Base-by-base conservation (phyloP, 1,140 invertebrate species). In the Stenopsyche tienmushanensis region DNA sequence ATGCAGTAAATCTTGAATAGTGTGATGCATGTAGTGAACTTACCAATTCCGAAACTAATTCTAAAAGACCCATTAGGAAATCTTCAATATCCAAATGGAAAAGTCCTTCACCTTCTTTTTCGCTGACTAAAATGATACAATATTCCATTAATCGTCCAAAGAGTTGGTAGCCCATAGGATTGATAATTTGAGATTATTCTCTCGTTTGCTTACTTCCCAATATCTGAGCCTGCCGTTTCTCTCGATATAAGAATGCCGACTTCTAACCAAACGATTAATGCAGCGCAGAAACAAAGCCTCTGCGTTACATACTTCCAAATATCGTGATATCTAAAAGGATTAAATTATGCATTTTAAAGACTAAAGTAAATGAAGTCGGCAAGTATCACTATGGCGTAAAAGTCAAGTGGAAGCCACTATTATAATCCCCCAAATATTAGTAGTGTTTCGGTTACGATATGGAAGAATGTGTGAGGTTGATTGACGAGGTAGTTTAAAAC, bases 1-100 rank as follows among this genome's bases (percentile, higher is more conserved):
- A 25, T 69, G 29, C 25, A 64, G 18, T 39, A 49, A 67, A 53
- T 42, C 39, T 44, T 41, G n/a, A 65, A 66, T 39, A 25, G 52
- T 58, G 55, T 13, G 29, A 34, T 34, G 2, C 24, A 10, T 47
- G n/a, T 42, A 23, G 25, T 39, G 53, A 47, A 78, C 78, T 81
- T 80, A 92, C 90, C 80, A 97, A 76, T 83, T 96, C 94, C 44
- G 88, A 86, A 23, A 91, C 88, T 52, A 96, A 76, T 72, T 88
- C 85, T 18, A 96, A 77, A 5, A 96, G 77, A 1, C 94, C 94
- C 74, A 91, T 85, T 10, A 97, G 78, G 73, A 92, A 97, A 72
- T 96, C 94, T 76, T 97, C 94, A 18, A 96, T 80, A 71, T 96
- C 93, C 62, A 97, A 78, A 75, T 95, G 92, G 73, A 96, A 94